These are phyloP conservation scores for Numenius phaeopus DNA, from an alignment of 2,797 vertebrate species.

Conservation along the genomic window DNA sequence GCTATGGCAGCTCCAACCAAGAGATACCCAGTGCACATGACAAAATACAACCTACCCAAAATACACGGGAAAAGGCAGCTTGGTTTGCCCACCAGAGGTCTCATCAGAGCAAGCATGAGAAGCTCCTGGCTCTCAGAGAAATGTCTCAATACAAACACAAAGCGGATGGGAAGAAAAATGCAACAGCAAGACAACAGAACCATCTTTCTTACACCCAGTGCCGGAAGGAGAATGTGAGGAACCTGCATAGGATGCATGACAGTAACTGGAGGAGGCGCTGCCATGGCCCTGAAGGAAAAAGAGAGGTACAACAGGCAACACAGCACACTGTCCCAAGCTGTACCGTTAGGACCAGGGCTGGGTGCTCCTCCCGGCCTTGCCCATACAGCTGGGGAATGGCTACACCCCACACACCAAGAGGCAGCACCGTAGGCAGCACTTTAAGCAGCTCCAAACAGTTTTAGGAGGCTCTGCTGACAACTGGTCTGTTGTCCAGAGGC, in stretches of 20 bases:
- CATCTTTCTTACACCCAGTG: neutral
- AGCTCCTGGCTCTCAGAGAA: neutral
- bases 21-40: neutral
- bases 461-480: neutral
- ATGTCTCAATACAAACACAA: neutral
- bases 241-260: accelerated
- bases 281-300: neutral
- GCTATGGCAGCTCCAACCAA: neutral
- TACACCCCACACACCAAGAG: neutral
- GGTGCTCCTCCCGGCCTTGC: too few relatives aligned
- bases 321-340: neutral
- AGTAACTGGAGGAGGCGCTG: neutral
- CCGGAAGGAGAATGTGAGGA: neutral
- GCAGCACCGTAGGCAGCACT: neutral
- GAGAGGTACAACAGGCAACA: neutral
- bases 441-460: neutral
- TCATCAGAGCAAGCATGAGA: neutral
- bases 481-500: neutral
- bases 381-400: neutral
- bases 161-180: neutral
- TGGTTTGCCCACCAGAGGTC: neutral
- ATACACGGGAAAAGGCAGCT: neutral
- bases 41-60: neutral
- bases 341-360: neutral
- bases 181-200: neutral